phyloP scores from a whole-genome alignment of 2,113 vertebrate species.

The Picathartes gymnocephalus region DNA sequence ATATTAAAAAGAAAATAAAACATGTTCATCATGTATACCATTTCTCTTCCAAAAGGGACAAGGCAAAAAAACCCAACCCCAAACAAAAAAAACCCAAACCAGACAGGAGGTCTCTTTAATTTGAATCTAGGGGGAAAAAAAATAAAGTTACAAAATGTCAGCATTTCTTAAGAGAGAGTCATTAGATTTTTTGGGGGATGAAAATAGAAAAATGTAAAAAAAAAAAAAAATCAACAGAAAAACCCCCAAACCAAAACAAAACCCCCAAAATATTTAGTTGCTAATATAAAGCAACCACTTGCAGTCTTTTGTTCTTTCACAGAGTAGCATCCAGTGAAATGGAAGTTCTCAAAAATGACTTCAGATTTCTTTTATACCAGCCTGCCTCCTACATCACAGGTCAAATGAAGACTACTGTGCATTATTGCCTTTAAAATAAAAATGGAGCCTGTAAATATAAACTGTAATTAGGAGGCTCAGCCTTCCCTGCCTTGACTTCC shows the following conservation, averaged over 20 bases:
- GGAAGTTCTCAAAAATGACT: not conserved
- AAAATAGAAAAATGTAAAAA: not conserved
- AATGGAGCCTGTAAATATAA: not conserved
- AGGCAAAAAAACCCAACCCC: accelerated
- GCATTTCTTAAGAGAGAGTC: not conserved
- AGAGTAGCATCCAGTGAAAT: not conserved
- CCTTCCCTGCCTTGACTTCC: not conserved
- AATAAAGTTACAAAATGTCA: not conserved
- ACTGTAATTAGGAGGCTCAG: not conserved
- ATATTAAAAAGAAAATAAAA: not conserved
- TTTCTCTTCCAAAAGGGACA: not conserved
- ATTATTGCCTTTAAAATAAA: not conserved
- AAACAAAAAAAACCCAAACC: not conserved
- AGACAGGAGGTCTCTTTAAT: not conserved
- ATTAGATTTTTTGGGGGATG: not conserved
- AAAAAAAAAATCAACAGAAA: not conserved
- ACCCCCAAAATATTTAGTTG: not conserved
- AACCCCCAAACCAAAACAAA: not conserved
- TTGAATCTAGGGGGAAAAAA: not conserved
- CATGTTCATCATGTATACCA: not conserved
- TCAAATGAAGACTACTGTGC: not conserved
- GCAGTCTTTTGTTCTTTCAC: not conserved
- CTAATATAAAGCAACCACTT: not conserved
- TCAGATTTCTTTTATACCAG: not conserved
- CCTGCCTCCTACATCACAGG: not conserved